Evolutionary conservation across 2,113 vertebrate genomes (phyloP).

Genomic region (Tachysurus fulvidraco): DNA sequence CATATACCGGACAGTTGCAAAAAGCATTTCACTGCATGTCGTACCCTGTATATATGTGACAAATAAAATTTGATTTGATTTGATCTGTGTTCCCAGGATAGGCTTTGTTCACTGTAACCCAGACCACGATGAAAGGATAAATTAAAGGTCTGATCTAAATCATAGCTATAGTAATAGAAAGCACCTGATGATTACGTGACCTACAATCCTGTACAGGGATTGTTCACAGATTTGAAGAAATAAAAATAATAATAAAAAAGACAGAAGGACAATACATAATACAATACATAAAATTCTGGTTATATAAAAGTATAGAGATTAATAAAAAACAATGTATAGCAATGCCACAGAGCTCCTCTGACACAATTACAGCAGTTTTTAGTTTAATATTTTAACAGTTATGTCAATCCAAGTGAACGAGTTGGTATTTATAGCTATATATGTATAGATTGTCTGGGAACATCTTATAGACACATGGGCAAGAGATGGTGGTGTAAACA

Average conservation of each 20-base stretch:
- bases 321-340: background rate
- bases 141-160: background rate
- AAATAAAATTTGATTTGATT: too few species aligned
- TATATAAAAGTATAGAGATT: background rate
- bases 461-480: background rate
- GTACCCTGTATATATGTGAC: too few species aligned
- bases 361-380: background rate
- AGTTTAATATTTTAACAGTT: too few species aligned
- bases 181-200: conserved; percentile 51
- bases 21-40: too few species aligned
- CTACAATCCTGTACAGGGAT: background rate
- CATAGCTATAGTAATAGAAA: conserved; percentile 38
- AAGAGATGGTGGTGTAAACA: background rate
- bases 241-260: background rate
- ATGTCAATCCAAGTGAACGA: background rate
- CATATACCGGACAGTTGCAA: too few species aligned
- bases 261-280: background rate
- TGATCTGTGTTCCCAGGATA: background rate
- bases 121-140: background rate
- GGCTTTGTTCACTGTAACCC: background rate
- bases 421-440: background rate
- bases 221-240: background rate
- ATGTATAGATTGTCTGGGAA: background rate
- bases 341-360: background rate
- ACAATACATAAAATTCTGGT: background rate